A percentile compares a stretch with the other conserved stretches of the same genome.
Conservation (phyloP, 1,140 invertebrate genomes). For the Drosophila funebris region DNA sequence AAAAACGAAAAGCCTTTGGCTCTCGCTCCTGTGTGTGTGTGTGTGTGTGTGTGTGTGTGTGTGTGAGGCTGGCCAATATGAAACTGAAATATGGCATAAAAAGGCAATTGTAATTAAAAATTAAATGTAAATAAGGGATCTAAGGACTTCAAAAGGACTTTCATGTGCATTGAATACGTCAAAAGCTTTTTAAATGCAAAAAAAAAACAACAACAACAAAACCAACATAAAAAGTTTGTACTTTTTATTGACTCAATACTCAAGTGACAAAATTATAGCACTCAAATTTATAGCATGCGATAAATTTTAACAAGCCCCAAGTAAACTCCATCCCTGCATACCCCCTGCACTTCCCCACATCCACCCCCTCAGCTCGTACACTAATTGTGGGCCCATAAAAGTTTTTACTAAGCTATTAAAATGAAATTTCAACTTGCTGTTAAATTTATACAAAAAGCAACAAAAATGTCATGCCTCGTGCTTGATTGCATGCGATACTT, state of each 20-base stretch:
- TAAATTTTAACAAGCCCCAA: slow-evolving; percentile 69
- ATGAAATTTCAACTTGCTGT: slow-evolving; percentile 12
- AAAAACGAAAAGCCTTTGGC: slow-evolving; percentile 11
- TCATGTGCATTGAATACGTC: slow-evolving; percentile 12
- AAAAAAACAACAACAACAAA: no score
- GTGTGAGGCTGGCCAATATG: slow-evolving; percentile 6
- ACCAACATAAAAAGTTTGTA: slow-evolving; percentile 51
- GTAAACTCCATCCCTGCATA: background rate
- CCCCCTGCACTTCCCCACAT: background rate
- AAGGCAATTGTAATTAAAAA: slow-evolving; percentile 75
- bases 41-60: slow-evolving; percentile 36
- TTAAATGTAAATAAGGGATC: slow-evolving; percentile 50
- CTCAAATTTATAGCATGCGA: slow-evolving; percentile 76
- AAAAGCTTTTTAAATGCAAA: slow-evolving; percentile 70
- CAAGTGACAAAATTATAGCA: slow-evolving; percentile 71
- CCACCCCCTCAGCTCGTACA: background rate
- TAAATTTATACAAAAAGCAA: slow-evolving; percentile 31
- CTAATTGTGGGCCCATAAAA: slow-evolving; percentile 39
- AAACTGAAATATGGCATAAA: slow-evolving; percentile 70
- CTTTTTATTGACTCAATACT: slow-evolving; percentile 67
- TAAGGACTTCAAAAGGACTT: slow-evolving; percentile 32
- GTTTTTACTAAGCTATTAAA: slow-evolving; percentile 32
- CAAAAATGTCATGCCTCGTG: slow-evolving; percentile 30
- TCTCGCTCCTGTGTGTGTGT: slow-evolving; percentile 1
- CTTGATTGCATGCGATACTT: slow-evolving; percentile 19